phyloP scores from a whole-genome alignment of 2,888 invertebrate genomes.

The Chalcosyrphus nemorum region DNA sequence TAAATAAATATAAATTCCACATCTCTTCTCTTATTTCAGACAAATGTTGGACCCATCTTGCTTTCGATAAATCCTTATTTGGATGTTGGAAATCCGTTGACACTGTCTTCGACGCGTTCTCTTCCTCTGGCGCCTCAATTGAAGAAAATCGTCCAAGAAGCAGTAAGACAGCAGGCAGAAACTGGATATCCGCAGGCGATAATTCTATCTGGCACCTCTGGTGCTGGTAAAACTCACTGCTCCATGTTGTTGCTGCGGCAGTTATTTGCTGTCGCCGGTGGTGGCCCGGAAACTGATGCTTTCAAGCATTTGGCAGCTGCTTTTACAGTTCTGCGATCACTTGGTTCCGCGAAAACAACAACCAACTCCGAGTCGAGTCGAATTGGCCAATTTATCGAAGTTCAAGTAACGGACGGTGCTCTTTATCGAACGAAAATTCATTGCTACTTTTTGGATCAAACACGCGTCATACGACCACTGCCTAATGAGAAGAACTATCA shows the following conservation, averaged over 20 bases:
- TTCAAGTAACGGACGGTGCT: slow-evolving; percentile 97
- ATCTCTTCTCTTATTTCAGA: slow-evolving; percentile 84
- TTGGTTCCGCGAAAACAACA: slow-evolving; percentile 95
- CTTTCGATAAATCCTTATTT: slow-evolving; percentile 95
- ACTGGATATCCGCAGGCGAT: slow-evolving; percentile 98
- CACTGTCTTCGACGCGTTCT: slow-evolving; percentile 90
- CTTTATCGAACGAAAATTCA: slow-evolving; percentile 97
- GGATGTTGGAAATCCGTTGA: slow-evolving; percentile 93
- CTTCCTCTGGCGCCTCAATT: slow-evolving; percentile 91
- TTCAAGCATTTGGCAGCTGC: slow-evolving; percentile 98
- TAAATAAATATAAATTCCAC: neutral
- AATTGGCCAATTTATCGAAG: slow-evolving; percentile 98
- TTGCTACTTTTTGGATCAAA: slow-evolving; percentile 97
- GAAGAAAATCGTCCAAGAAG: slow-evolving; percentile 94
- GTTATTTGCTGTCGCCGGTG: slow-evolving; percentile 96
- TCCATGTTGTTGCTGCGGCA: slow-evolving; percentile 95
- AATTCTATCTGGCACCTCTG: slow-evolving; percentile 94
- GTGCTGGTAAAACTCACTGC: slow-evolving; percentile 96
- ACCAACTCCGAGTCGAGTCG: slow-evolving; percentile 96
- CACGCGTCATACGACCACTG: slow-evolving; percentile 92
- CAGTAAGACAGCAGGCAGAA: slow-evolving; percentile 96
- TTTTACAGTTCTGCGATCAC: slow-evolving; percentile 94
- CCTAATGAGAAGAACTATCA: slow-evolving; percentile 97
- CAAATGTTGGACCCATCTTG: slow-evolving; percentile 95
- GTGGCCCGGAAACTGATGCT: slow-evolving; percentile 96